Evolutionary conservation across 2,113 vertebrate genomes (phyloP).

Genomic region (Synodontis membranacea): DNA sequence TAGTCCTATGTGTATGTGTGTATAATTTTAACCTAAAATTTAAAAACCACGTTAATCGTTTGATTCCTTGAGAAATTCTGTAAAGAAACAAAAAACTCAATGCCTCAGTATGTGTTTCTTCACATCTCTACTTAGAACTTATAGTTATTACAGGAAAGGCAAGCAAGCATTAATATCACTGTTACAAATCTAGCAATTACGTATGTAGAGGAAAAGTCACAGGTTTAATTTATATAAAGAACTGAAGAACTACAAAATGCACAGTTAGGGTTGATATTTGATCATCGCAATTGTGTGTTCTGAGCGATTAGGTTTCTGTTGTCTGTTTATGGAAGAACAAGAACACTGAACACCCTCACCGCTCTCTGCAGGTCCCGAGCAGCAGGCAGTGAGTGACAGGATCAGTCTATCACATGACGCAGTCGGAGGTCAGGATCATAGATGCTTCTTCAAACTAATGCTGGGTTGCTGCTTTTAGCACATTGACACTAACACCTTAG

Average conservation of each 20-base stretch:
- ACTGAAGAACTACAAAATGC: neutral
- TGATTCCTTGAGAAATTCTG: neutral
- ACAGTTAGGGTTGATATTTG: conserved; percentile 17
- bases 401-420: conserved; percentile 13
- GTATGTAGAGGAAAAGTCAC: conserved; percentile 16
- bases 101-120: neutral
- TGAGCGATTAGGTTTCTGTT: neutral
- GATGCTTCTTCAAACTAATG: neutral
- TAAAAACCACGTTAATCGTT: neutral
- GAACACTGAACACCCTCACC: conserved; percentile 4
- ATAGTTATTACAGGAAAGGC: conserved; percentile 6
- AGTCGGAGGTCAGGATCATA: conserved; percentile 5
- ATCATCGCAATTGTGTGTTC: conserved; percentile 9
- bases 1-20: neutral
- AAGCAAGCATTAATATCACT: neutral
- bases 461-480: neutral
- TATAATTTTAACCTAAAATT: neutral
- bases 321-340: conserved; percentile 34
- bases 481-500: neutral
- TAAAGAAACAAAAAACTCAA: neutral
- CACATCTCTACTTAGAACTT: neutral
- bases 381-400: conserved; percentile 17
- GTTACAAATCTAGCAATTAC: neutral
- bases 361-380: conserved; percentile 16
- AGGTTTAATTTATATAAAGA: neutral